These are phyloP conservation scores for Pterocles gutturalis DNA, from an alignment of 2,113 vertebrate species.

Conservation along the genomic window DNA sequence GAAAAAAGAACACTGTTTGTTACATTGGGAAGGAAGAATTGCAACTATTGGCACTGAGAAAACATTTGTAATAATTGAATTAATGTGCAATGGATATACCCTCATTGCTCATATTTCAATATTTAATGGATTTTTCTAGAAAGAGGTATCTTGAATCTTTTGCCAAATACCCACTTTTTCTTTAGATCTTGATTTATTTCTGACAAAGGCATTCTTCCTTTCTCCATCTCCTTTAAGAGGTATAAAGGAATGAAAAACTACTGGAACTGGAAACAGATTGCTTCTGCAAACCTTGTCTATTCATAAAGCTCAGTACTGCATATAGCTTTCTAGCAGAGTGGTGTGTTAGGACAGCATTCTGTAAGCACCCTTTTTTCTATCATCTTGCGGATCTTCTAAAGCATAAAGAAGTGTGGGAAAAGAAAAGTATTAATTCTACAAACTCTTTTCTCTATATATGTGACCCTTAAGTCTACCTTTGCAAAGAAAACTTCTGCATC, in stretches of 20 bases:
- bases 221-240: neutral
- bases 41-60: neutral
- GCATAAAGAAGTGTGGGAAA: neutral
- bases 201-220: neutral
- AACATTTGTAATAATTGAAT: neutral
- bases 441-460: neutral
- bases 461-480: neutral
- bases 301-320: neutral
- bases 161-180: neutral
- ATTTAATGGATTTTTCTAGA: neutral
- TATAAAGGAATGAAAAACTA: neutral
- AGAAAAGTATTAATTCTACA: neutral
- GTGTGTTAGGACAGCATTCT: neutral
- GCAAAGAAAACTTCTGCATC: neutral
- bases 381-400: neutral
- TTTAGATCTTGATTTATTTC: too few species aligned
- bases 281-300: neutral
- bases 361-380: neutral
- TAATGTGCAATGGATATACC: neutral
- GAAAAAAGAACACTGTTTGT: neutral
- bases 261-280: neutral
- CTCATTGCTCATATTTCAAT: neutral
- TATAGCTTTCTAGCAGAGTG: neutral
- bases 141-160: neutral
- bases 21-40: neutral